Conservation (phyloP, 2,797 vertebrate species). For the Heterohyrax brucei region DNA sequence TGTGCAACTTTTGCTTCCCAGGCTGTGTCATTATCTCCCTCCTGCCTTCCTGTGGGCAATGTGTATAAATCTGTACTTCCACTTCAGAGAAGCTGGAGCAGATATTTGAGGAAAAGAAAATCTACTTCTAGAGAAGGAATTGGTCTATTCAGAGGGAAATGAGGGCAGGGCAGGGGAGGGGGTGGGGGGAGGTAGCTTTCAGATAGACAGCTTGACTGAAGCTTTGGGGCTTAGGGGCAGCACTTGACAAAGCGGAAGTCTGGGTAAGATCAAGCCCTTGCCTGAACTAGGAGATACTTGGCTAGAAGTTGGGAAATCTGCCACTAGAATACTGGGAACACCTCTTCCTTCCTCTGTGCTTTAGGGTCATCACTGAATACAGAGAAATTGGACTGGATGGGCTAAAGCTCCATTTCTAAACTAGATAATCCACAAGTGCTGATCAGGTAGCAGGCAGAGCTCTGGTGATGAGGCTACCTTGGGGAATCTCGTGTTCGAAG, state of each 20-base stretch:
- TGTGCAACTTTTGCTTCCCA: background rate
- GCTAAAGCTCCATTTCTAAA: background rate
- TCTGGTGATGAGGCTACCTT: background rate
- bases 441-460: background rate
- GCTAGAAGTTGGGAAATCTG: conserved; percentile 1
- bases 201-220: background rate
- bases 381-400: background rate
- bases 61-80: background rate
- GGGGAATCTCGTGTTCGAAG: background rate
- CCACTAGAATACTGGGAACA: background rate
- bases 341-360: background rate
- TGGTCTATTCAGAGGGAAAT: background rate
- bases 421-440: background rate
- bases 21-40: background rate
- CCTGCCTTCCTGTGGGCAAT: background rate
- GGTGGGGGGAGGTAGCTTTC: background rate
- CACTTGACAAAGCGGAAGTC: background rate
- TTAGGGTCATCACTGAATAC: background rate
- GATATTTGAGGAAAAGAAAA: background rate
- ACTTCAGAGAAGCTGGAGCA: background rate
- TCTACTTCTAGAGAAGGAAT: background rate
- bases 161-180: no score
- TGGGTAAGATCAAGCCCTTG: background rate
- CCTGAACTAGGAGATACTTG: background rate
- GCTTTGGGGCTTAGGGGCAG: background rate